Base-by-base conservation (phyloP, 2,113 vertebrate genomes). In the Theropithecus gelada region DNA sequence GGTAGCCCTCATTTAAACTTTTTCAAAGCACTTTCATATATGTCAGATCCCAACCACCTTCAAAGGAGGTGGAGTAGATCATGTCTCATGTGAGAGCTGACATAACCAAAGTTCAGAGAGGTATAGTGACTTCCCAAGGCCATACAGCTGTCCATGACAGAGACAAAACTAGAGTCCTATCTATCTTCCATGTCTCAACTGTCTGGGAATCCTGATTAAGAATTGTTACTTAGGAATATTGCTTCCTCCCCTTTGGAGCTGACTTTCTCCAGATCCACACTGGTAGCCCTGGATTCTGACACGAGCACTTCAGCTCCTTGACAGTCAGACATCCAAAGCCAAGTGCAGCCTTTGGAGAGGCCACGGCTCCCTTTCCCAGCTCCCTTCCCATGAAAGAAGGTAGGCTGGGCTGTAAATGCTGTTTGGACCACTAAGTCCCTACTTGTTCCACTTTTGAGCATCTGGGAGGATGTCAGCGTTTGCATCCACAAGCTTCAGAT, bases 21-120 rank as follows among this genome's bases (percentile, higher is more conserved):
- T 32, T 40, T 75, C 81, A 83, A 27, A 92, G 8, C 38, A 12
- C 48, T 45, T 68, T 80, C 11, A 17, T 23, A 5, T 55, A 10
- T 52, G 68, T 61, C 88, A 52, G 57, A 13, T 78, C 72, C 48
- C 45, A 66, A 22, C 32, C 25, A 35, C 22, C 25, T 80, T 81
- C 35, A 61, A 43, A 64, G 23, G 25, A 61, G 61, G 43, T 22
- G 2, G 92, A 48, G 57, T 30, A 66, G 55, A n/a, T 13, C 76
- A n/a, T 40, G 30, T 12, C 35, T 20, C 38, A 6, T 1, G 22
- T n/a, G 45, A 81, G 14, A 75, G 48, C 35, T 59, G 32, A 55
- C 59, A 35, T n/a, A 55, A 87, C 66, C 35, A 32, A 40, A 38
- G 38, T 87, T 86, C 64, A 35, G 80, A 81, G 81, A 94, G 16